phyloP scores from a whole-genome alignment of 2,113 vertebrate genomes.

The Motacilla tschutschensis region DNA sequence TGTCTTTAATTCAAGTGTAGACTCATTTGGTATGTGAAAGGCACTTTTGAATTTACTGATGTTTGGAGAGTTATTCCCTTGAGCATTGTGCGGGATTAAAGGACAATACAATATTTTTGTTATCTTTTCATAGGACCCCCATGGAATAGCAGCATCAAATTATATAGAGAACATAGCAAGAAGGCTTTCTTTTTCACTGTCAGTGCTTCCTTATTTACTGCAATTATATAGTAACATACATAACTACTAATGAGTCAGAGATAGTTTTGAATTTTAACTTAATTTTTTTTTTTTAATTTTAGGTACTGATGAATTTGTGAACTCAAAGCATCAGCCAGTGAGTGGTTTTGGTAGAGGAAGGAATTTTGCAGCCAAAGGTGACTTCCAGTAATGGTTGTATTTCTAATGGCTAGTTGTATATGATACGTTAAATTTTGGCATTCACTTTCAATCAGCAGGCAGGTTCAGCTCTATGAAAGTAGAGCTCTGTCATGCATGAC shows the following conservation, averaged over 20 bases:
- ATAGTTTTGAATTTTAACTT: not conserved
- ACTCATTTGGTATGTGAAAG: constrained; percentile 52
- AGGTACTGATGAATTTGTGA: constrained; percentile 17
- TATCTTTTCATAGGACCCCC: rapidly evolving
- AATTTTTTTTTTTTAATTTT: not conserved
- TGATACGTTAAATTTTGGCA: not conserved
- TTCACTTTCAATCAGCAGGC: not conserved
- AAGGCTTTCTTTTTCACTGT: not conserved
- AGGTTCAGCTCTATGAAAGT: not conserved
- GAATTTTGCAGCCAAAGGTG: constrained; percentile 61
- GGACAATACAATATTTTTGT: rapidly evolving
- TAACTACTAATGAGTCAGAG: not conserved
- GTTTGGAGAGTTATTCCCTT: not conserved
- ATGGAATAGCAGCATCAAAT: not conserved
- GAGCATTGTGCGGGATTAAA: not conserved
- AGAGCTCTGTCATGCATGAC: rapidly evolving
- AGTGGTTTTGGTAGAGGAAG: constrained; percentile 34
- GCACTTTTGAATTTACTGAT: not conserved
- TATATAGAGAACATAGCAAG: rapidly evolving
- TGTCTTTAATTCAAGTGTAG: not conserved
- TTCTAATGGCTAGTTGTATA: not conserved
- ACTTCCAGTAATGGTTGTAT: not conserved
- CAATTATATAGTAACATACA: rapidly evolving
- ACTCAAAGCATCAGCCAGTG: not conserved
- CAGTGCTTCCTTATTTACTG: not conserved